Evolutionary conservation across 1,140 invertebrate species (phyloP).

Genomic region (Cotesia chilonis): DNA sequence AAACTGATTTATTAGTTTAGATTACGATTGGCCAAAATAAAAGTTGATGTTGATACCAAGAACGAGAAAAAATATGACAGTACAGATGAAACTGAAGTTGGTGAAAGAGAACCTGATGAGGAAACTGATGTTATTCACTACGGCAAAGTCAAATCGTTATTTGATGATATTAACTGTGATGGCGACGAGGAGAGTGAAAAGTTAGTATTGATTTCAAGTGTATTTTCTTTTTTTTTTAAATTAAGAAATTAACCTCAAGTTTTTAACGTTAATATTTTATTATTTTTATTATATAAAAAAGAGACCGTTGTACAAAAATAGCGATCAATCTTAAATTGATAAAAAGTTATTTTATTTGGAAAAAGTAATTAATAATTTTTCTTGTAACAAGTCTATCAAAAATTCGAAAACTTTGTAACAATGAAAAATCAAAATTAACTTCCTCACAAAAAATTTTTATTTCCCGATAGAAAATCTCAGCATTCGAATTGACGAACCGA

Average conservation of each 20-base stretch:
- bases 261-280: background rate
- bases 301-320: too few species aligned
- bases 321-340: too few species aligned
- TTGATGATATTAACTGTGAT: slow-evolving; percentile 99
- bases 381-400: too few species aligned
- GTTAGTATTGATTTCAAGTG: slow-evolving; percentile 59
- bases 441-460: background rate
- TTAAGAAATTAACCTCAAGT: background rate
- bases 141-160: slow-evolving; percentile 97
- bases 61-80: slow-evolving; percentile 86
- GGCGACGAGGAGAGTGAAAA: slow-evolving; percentile 90
- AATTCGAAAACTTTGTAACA: too few species aligned
- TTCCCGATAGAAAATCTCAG: slow-evolving; percentile 74
- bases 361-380: too few species aligned
- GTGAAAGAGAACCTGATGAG: slow-evolving; percentile 80
- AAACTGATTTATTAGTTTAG: slow-evolving; percentile 42
- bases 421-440: too few species aligned
- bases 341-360: too few species aligned
- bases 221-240: too few species aligned
- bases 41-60: slow-evolving; percentile 74
- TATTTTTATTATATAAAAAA: background rate
- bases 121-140: slow-evolving; percentile 81
- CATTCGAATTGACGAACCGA: slow-evolving; percentile 97
- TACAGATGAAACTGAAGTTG: slow-evolving; percentile 83
- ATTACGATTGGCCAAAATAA: slow-evolving; percentile 83